Evolutionary conservation across 2,797 vertebrate species (phyloP), one percentile per base, ranked within the genome.

Genomic region (Glyptemys insculpta): DNA sequence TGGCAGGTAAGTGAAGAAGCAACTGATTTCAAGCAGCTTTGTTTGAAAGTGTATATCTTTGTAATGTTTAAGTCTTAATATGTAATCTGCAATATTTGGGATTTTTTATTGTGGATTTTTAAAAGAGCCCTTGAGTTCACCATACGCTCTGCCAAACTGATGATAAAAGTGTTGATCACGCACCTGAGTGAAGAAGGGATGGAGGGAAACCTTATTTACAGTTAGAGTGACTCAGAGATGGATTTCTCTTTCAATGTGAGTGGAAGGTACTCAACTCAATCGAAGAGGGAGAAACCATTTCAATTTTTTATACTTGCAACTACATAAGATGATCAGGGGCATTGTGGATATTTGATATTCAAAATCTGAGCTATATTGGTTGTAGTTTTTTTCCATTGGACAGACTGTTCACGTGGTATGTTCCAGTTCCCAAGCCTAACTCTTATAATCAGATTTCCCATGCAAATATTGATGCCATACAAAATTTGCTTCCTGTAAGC

Each of bases 1-100:
- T 97, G 97, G 97, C 97, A 96, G 97, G 97, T 97, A 97, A 97
- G 97, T 97, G 92, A 96, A 97, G 96, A 92, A 94, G 94, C 93
- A 96, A 97, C 87, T 86, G 96, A 93, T 91, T 96, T 76, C 92
- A 93, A 97, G 95, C 85, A 95, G 81, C 95, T 95, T 96, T n/a
- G 0, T 96, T 95, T 96, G 82, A 90, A 96, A 96, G 91, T 97
- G 96, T 97, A 94, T 3, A 74, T 97, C 96, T 96, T 91, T 95
- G 92, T 97, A 97, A 96, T 96, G 95, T 96, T 96, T 94, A 97
- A 97, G 97, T 97, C 96, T 96, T 94, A 97, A 86, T 96, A 94
- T 93, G 96, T 96, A 89, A 91, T 96, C 96, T 97, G 96, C 91
- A 88, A 85, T 95, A 82, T 78, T 6, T 96, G 72, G 89, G 59